These are phyloP conservation scores for Caenorhabditis brenneri DNA, from an alignment of 1,140 invertebrate genomes.

Conservation along the genomic window DNA sequence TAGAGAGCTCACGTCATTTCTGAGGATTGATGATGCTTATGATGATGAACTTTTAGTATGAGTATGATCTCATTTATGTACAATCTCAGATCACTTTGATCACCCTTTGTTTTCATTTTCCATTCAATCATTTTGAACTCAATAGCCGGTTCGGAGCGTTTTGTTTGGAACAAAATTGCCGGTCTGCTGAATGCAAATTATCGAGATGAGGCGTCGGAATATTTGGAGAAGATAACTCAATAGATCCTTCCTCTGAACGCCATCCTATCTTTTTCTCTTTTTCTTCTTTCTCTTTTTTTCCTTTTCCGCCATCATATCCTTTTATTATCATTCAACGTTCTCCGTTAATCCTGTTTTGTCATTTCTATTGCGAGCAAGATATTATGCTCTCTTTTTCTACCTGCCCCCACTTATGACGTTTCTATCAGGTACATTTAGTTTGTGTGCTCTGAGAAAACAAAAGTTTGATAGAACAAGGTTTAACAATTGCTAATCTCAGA, in stretches of 20 bases:
- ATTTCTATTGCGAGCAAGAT: background rate
- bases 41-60: background rate
- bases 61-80: background rate
- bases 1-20: background rate
- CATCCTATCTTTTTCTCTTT: background rate
- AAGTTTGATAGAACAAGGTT: background rate
- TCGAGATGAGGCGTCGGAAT: background rate
- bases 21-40: background rate
- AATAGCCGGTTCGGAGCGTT: background rate
- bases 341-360: slow-evolving; percentile 16
- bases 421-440: background rate
- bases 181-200: slow-evolving; percentile 24
- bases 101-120: background rate
- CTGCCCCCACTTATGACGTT: slow-evolving; percentile 27
- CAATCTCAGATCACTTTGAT: slow-evolving; percentile 19
- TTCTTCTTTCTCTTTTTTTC: background rate
- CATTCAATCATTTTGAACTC: background rate
- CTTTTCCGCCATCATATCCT: background rate
- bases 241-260: background rate
- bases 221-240: background rate
- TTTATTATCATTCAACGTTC: slow-evolving; percentile 31
- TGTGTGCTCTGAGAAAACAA: background rate
- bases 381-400: background rate
- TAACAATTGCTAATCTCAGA: too few relatives aligned
- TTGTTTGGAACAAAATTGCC: background rate